Percentiles rank a stretch among this genome's conserved stretches.
phyloP scores from a whole-genome alignment of 2,113 vertebrate genomes.

The Geothlypis trichas region DNA sequence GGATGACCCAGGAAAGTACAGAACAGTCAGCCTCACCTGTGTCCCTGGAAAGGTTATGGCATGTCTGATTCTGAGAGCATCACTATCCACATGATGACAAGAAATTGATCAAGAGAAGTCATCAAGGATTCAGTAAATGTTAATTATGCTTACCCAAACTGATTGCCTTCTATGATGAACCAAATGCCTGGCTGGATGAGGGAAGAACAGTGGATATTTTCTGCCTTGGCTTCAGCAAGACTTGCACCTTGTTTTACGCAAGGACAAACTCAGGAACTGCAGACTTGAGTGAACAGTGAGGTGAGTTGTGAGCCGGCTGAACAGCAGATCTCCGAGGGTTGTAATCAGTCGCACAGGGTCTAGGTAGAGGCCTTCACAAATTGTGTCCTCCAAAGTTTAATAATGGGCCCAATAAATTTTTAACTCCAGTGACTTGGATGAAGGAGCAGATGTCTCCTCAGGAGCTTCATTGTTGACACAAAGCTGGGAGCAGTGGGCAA shows the following conservation, averaged over 20 bases:
- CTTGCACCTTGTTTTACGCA: too few relatives aligned
- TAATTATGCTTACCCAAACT: neutral
- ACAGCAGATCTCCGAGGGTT: too few relatives aligned
- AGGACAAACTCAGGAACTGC: fast-evolving
- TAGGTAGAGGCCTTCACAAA: too few relatives aligned
- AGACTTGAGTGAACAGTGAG: neutral
- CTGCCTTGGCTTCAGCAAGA: neutral
- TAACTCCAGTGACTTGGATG: too few relatives aligned
- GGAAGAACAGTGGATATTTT: neutral
- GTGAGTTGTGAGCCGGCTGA: too few relatives aligned
- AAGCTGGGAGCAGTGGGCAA: too few relatives aligned
- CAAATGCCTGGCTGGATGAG: neutral
- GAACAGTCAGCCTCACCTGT: neutral
- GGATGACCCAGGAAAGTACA: neutral
- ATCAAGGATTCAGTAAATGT: neutral
- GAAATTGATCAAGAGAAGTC: neutral
- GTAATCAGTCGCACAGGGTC: too few relatives aligned
- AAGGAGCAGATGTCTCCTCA: too few relatives aligned
- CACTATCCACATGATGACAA: fast-evolving
- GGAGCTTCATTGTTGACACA: too few relatives aligned
- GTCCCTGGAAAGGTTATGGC: neutral
- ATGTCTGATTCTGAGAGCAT: neutral
- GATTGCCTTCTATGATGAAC: neutral
- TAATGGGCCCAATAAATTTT: too few relatives aligned
- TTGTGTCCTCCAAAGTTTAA: too few relatives aligned